Evolutionary conservation across 2,113 vertebrate species (phyloP), one percentile per base, ranked within the genome.

Genomic region (Cebidichthys violaceus): DNA sequence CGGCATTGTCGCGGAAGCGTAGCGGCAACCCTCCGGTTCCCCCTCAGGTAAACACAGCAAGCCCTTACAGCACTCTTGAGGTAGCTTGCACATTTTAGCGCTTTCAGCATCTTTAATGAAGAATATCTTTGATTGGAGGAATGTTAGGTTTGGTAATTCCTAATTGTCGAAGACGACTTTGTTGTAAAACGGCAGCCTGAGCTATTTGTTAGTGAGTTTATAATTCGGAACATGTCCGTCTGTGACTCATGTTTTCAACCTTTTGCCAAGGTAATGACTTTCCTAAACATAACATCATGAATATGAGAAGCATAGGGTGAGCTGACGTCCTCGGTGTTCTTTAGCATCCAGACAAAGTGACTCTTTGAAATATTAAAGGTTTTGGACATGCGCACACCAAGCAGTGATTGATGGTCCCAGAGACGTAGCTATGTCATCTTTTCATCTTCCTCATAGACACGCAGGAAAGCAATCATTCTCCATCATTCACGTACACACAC

Each of bases 311-410:
- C 43, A 13, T 71, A 27, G 29, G 81, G 75, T 29, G 24, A 76
- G 60, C 57, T 75, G 82, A 90, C 90, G 84, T 90, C 81, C 74
- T 68, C 14, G 60, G 73, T 74, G 84, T 84, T 89, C 81, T 66
- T 79, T 52, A 57, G 74, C 72, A 43, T 60, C 55, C 39, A 76
- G 84, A 89, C 80, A 89, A 88, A 84, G 89, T 88, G 80, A 85
- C 86, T 80, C 81, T 80, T 77, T 75, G 37, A 82, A 76, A 78
- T 71, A 85, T 78, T n/a, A 41, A 88, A 88, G 64, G 78, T 81
- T 76, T 82, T 66, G 70, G 75, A 84, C 75, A 82, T 76, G 70
- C 52, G 15, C 20, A 66, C 67, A 85, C 17, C 59, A 39, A 24
- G 45, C 54, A 60, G 66, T 87, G 83, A 88, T 83, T 75, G 70